A percentile compares a stretch with the other conserved stretches of the same genome.
phyloP scores from a whole-genome alignment of 2,888 invertebrate genomes.

The Tryphoninae sp. region DNA sequence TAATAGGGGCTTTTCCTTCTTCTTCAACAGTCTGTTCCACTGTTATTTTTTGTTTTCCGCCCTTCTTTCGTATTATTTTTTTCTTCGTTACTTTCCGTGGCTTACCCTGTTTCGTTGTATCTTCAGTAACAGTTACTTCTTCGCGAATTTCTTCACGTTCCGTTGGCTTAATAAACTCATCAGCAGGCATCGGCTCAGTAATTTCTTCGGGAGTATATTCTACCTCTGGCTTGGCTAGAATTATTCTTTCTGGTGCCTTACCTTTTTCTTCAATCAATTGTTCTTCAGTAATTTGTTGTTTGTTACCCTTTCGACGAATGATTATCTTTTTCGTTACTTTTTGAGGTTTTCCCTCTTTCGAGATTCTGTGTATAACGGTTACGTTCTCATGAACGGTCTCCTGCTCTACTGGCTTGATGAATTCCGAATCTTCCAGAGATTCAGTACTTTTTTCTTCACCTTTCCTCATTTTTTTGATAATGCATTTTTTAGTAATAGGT shows the following conservation, averaged over 20 bases:
- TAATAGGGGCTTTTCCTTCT: constrained; percentile 78
- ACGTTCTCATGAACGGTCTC: constrained; percentile 68
- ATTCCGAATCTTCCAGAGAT: constrained; percentile 57
- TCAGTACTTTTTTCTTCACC: constrained; percentile 80
- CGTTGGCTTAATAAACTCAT: constrained; percentile 55
- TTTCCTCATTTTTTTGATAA: constrained; percentile 76
- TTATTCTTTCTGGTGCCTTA: constrained; percentile 77
- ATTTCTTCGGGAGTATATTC: constrained; percentile 53
- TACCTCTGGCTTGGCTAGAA: constrained; percentile 73
- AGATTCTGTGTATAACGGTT: constrained; percentile 70
- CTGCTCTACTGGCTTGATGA: constrained; percentile 62
- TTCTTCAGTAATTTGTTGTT: constrained; percentile 80
- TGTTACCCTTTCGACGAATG: constrained; percentile 79
- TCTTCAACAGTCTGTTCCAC: constrained; percentile 80
- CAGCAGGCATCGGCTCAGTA: constrained; percentile 25
- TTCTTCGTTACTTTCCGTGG: constrained; percentile 76
- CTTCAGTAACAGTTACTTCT: constrained; percentile 70
- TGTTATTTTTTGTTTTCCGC: constrained; percentile 79
- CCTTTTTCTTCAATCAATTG: constrained; percentile 79
- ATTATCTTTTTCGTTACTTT: constrained; percentile 78
- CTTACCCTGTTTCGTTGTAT: constrained; percentile 65
- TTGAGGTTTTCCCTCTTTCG: constrained; percentile 65
- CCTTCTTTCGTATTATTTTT: constrained; percentile 78
- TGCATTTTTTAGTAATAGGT: constrained; percentile 76
- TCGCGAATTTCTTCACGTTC: constrained; percentile 70